These are phyloP conservation scores for Athalia circularis DNA, from an alignment of 2,888 invertebrate genomes.

Conservation along the genomic window DNA sequence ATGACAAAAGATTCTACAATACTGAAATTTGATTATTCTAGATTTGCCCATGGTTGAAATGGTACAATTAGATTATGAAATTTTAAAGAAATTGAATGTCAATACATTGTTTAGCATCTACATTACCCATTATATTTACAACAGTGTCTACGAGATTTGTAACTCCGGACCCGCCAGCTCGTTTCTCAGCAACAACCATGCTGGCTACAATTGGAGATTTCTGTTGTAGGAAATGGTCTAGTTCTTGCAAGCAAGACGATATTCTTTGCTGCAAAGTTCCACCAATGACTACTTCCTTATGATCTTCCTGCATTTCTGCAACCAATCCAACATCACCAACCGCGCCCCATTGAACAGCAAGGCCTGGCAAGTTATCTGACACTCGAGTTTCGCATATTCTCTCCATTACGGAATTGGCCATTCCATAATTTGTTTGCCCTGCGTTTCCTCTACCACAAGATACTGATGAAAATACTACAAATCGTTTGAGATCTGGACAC, in stretches of 20 bases:
- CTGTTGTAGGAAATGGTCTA: conserved; percentile 84
- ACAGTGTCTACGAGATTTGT: conserved; percentile 85
- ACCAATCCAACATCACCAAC: conserved; percentile 86
- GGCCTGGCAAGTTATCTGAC: conserved; percentile 73
- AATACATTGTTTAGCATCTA: neutral
- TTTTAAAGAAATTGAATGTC: neutral
- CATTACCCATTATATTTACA: conserved; percentile 76
- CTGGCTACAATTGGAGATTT: conserved; percentile 83
- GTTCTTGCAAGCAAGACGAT: conserved; percentile 85
- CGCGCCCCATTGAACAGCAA: conserved; percentile 82
- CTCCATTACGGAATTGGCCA: conserved; percentile 94
- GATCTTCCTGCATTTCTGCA: conserved; percentile 84
- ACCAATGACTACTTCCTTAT: conserved; percentile 81
- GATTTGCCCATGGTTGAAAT: neutral
- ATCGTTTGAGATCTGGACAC: conserved; percentile 75
- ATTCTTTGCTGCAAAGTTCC: conserved; percentile 93
- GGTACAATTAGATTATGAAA: neutral
- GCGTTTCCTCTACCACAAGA: conserved; percentile 81
- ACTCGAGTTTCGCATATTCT: conserved; percentile 71
- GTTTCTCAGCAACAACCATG: conserved; percentile 92
- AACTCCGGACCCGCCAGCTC: conserved; percentile 78
- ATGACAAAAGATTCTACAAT: too few relatives aligned
- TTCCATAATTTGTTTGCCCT: conserved; percentile 89
- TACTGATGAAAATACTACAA: conserved; percentile 71
- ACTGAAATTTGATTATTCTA: too few relatives aligned